A percentile compares a stretch with the other conserved stretches of the same genome.
phyloP scores from a whole-genome alignment of 2,888 invertebrate genomes.

The Erynnis tages region DNA sequence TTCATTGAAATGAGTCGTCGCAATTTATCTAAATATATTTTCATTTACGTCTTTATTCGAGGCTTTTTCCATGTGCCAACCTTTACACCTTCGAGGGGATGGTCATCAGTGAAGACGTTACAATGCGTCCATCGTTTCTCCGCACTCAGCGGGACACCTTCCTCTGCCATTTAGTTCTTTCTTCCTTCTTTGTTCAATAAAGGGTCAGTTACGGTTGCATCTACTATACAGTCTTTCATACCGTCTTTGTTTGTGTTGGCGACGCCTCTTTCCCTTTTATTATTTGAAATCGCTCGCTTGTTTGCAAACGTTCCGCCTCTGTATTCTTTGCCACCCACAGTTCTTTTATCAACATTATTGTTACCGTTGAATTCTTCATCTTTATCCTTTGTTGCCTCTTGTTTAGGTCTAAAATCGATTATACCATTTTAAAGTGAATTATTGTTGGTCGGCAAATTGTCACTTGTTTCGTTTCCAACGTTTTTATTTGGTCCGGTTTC shows the following conservation, averaged over 20 bases:
- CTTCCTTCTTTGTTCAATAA: slow-evolving; percentile 51
- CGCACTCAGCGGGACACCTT: slow-evolving; percentile 65
- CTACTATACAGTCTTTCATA: slow-evolving; percentile 52
- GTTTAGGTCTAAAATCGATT: slow-evolving; percentile 35
- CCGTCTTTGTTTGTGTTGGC: slow-evolving; percentile 56
- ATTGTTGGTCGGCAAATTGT: slow-evolving; percentile 47
- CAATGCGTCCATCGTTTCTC: slow-evolving; percentile 40
- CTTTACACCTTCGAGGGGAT: slow-evolving; percentile 50
- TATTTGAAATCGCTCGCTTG: slow-evolving; percentile 51
- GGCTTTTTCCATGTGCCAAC: slow-evolving; percentile 38
- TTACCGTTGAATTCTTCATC: slow-evolving; percentile 24
- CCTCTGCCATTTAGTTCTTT: slow-evolving; percentile 47
- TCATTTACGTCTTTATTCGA: not conserved
- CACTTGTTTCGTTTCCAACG: slow-evolving; percentile 54
- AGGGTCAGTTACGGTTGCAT: slow-evolving; percentile 65
- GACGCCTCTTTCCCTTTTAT: slow-evolving; percentile 59
- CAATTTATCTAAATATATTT: not conserved
- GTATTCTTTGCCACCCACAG: slow-evolving; percentile 63
- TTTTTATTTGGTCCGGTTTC: slow-evolving; percentile 58
- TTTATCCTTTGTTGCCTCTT: slow-evolving; percentile 22
- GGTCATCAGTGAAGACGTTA: slow-evolving; percentile 69
- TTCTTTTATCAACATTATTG: slow-evolving; percentile 39
- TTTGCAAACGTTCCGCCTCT: slow-evolving; percentile 74
- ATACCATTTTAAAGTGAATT: slow-evolving; percentile 25
- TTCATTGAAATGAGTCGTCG: too few species aligned